Percentiles rank a stretch among this genome's conserved stretches.
Conservation (phyloP, 1,140 invertebrate species). For the Zaprionus davidi region DNA sequence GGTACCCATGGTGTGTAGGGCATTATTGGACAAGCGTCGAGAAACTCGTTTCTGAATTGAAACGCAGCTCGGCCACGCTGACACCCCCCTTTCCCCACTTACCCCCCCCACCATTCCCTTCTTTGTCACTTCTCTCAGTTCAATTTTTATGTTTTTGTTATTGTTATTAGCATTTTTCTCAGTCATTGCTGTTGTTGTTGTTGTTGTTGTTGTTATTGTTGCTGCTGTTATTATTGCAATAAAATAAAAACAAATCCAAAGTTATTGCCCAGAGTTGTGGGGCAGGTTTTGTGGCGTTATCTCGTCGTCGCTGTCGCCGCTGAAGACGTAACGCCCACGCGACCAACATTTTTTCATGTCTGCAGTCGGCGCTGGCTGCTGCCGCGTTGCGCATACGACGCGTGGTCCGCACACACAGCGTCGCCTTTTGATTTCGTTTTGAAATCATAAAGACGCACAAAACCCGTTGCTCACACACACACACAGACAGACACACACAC, state of each 20-base stretch:
- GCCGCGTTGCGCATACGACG: slow-evolving; percentile 68
- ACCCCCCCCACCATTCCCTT: too few species aligned
- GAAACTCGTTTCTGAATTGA: slow-evolving; percentile 67
- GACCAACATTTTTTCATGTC: slow-evolving; percentile 79
- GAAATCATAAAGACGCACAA: slow-evolving; percentile 55
- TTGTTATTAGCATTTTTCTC: slow-evolving; percentile 81
- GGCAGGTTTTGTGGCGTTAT: slow-evolving; percentile 63
- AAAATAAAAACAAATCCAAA: slow-evolving; percentile 74
- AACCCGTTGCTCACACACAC: slow-evolving; percentile 57
- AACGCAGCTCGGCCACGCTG: slow-evolving; percentile 33
- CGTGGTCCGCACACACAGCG: slow-evolving; percentile 47
- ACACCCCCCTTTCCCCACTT: background rate
- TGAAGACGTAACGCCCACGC: slow-evolving; percentile 78
- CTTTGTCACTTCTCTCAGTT: slow-evolving; percentile 2
- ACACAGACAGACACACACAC: slow-evolving; percentile 20
- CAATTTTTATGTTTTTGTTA: slow-evolving; percentile 65
- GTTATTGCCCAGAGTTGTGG: slow-evolving; percentile 77
- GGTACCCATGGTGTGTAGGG: slow-evolving; percentile 29
- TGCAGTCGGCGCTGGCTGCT: slow-evolving; percentile 34
- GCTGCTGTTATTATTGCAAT: slow-evolving; percentile 57
- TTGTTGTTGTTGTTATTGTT: slow-evolving; percentile 58
- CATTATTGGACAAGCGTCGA: slow-evolving; percentile 27
- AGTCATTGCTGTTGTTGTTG: slow-evolving; percentile 51
- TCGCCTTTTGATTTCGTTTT: slow-evolving; percentile 57
- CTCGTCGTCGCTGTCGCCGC: slow-evolving; percentile 23